These are phyloP conservation scores for Heteronetta atricapilla DNA, from an alignment of 2,113 vertebrate genomes.

Conservation along the genomic window DNA sequence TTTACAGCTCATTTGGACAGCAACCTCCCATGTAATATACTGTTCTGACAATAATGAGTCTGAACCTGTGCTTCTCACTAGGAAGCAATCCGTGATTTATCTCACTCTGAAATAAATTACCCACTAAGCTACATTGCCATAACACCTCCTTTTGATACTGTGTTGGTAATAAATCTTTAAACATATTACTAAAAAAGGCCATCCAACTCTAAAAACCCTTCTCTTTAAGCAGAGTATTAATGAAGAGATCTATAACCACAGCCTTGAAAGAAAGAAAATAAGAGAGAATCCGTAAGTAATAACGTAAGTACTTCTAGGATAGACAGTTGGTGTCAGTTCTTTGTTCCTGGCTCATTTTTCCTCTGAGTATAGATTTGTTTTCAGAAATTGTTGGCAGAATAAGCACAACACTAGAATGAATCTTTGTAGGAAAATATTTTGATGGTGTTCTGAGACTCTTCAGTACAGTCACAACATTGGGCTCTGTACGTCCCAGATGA, in stretches of 20 bases:
- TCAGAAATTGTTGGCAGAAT: conserved; percentile 4
- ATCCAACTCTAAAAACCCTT: not conserved
- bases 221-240: conserved; percentile 13
- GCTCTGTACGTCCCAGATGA: not conserved
- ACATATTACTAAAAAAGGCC: not conserved
- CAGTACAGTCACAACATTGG: not conserved
- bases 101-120: conserved; percentile 17
- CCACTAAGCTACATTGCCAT: not conserved
- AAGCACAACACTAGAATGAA: not conserved
- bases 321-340: not conserved
- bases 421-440: not conserved
- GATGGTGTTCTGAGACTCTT: not conserved
- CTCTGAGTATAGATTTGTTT: conserved; percentile 15
- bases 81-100: not conserved
- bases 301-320: not conserved
- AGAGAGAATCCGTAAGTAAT: not conserved
- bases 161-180: conserved; percentile 16
- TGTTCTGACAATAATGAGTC: not conserved
- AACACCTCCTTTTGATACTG: not conserved
- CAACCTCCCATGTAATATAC: not conserved
- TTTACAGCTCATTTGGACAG: conserved; percentile 2
- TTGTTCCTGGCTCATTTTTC: conserved; percentile 12
- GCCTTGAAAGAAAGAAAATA: not conserved
- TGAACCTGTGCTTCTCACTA: not conserved
- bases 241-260: conserved; percentile 11